phyloP scores from a whole-genome alignment of 2,113 vertebrate species.

The Piaya cayana region DNA sequence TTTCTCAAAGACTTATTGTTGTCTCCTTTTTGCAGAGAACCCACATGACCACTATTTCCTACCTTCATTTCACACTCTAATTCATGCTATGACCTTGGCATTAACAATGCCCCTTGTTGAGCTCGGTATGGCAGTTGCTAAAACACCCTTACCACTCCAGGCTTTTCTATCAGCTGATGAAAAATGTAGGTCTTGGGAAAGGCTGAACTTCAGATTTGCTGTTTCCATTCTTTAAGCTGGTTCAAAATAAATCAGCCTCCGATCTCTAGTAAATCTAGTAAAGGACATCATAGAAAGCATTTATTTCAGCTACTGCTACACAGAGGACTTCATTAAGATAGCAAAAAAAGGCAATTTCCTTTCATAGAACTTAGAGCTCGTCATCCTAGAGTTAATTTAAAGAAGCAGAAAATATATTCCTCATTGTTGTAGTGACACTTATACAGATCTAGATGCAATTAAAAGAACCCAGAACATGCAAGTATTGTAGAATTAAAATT shows the following conservation, averaged over 20 bases:
- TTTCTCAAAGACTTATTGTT: neutral
- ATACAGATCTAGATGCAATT: neutral
- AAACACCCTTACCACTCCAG: neutral
- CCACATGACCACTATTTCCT: neutral
- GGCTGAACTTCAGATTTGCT: neutral
- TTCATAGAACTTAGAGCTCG: neutral
- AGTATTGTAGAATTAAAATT: neutral
- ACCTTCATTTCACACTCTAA: neutral
- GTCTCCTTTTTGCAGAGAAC: neutral
- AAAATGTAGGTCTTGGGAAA: neutral
- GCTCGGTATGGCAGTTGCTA: neutral
- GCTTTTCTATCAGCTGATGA: slow-evolving; percentile 11
- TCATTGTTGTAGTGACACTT: neutral
- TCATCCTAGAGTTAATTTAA: neutral
- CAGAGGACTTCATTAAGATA: neutral
- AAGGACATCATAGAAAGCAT: neutral
- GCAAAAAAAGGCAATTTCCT: neutral
- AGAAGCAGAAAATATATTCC: neutral
- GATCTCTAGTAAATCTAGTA: neutral
- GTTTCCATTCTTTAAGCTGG: neutral
- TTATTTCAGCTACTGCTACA: neutral
- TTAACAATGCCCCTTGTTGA: neutral
- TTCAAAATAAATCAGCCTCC: neutral
- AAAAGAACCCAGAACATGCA: neutral
- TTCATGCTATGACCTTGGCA: neutral